These are phyloP conservation scores for Grapholita molesta DNA, from an alignment of 1,140 invertebrate species.

Conservation along the genomic window DNA sequence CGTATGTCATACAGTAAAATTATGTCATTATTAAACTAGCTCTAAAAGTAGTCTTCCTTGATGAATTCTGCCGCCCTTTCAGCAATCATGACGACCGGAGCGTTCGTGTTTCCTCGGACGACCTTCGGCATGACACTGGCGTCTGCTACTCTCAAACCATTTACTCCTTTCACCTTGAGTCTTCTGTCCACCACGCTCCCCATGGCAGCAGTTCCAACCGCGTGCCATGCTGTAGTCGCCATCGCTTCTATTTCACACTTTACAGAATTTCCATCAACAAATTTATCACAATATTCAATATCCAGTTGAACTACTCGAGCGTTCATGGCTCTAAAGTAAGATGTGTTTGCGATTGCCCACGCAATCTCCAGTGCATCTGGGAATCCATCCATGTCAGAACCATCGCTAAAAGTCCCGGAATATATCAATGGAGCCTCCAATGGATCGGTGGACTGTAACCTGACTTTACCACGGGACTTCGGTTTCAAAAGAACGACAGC, in stretches of 20 bases:
- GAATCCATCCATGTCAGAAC: slow-evolving; percentile 69
- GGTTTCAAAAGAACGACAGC: slow-evolving; percentile 62
- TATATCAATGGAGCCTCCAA: slow-evolving; percentile 83
- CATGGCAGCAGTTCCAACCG: slow-evolving; percentile 78
- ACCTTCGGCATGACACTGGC: slow-evolving; percentile 82
- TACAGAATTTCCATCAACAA: slow-evolving; percentile 19
- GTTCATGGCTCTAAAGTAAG: slow-evolving; percentile 44
- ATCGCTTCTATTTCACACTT: slow-evolving; percentile 39
- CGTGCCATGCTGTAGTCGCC: slow-evolving; percentile 58
- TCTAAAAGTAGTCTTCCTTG: slow-evolving; percentile 50
- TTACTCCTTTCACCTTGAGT: slow-evolving; percentile 77
- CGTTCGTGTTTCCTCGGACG: slow-evolving; percentile 81
- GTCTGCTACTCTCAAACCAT: slow-evolving; percentile 79
- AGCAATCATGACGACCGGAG: slow-evolving; percentile 80
- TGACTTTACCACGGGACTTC: slow-evolving; percentile 68
- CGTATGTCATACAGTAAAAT: too few relatives aligned
- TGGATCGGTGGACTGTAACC: slow-evolving; percentile 79
- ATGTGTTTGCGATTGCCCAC: slow-evolving; percentile 39
- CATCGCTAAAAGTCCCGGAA: slow-evolving; percentile 82
- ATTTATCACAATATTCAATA: slow-evolving; percentile 33
- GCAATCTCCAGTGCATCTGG: slow-evolving; percentile 40
- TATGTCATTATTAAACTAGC: not conserved
- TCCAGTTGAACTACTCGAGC: slow-evolving; percentile 45
- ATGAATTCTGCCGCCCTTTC: slow-evolving; percentile 79
- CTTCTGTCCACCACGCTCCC: slow-evolving; percentile 71